Evolutionary conservation across 2,113 vertebrate species (phyloP).

Genomic region (Micronycteris hirsuta): DNA sequence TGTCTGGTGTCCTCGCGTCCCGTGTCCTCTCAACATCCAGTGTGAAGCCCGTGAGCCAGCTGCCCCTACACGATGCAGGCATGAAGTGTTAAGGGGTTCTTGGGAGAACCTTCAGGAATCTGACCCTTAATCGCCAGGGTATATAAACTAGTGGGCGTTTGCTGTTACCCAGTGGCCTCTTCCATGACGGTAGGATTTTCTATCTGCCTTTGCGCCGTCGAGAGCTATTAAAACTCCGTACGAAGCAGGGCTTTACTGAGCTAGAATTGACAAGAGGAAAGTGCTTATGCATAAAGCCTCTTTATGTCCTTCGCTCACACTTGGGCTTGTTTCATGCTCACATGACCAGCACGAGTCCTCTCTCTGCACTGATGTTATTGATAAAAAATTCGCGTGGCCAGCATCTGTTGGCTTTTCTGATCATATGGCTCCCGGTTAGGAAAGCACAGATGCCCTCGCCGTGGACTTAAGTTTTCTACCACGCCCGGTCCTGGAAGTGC

Average conservation of each 20-base stretch:
- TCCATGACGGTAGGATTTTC: rapidly evolving
- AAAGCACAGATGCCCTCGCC: neutral
- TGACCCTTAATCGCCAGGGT: neutral
- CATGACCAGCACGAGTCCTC: neutral
- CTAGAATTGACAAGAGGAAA: no score
- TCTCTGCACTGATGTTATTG: neutral
- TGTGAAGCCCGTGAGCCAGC: rapidly evolving
- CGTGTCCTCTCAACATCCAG: neutral
- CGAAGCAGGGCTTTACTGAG: neutral
- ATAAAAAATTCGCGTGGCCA: neutral
- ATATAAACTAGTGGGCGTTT: rapidly evolving
- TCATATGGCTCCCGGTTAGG: neutral
- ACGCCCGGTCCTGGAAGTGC: neutral
- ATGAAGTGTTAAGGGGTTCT: neutral
- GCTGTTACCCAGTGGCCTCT: rapidly evolving
- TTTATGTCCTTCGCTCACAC: neutral
- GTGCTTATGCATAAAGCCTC: neutral
- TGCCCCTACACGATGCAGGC: no score
- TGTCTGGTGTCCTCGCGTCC: neutral
- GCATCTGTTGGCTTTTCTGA: neutral
- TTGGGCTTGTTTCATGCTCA: neutral
- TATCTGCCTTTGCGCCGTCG: neutral
- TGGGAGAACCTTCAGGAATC: neutral
- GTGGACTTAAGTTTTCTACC: neutral
- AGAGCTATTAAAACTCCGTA: neutral